Conservation (phyloP, 2,113 vertebrate genomes). For the Callipepla californica region DNA sequence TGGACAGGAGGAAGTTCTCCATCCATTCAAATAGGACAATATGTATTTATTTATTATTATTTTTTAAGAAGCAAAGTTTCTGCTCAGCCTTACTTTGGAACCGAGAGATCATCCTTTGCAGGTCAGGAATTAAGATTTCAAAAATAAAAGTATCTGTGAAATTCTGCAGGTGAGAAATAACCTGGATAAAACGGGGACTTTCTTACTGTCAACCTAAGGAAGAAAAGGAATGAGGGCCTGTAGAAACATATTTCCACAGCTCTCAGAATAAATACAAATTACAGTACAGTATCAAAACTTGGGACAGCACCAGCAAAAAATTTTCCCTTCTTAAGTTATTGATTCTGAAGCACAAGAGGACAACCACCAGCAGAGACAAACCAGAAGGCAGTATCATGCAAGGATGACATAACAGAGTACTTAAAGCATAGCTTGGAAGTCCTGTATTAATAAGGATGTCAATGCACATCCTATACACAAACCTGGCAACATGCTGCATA, state of each 20-base stretch:
- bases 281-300: neutral
- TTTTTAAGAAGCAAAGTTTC: conserved; percentile 1
- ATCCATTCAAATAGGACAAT: neutral
- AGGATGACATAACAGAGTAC: neutral
- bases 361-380: neutral
- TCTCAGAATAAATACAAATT: conserved; percentile 43
- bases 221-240: neutral
- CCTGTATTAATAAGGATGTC: neutral
- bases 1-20: neutral
- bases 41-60: too few species aligned
- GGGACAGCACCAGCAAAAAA: conserved; percentile 42
- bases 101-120: conserved; percentile 29
- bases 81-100: neutral
- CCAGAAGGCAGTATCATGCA: conserved; percentile 44
- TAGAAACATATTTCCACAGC: neutral
- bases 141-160: neutral
- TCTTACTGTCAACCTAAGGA: neutral
- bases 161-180: conserved; percentile 42
- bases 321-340: neutral
- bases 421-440: conserved; percentile 51
- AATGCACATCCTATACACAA: neutral
- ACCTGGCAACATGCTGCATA: conserved; percentile 8
- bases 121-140: neutral
- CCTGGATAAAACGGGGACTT: neutral
- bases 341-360: neutral